Base-by-base conservation (phyloP, 2,113 vertebrate species). In the Grammomys dolichurus region DNA sequence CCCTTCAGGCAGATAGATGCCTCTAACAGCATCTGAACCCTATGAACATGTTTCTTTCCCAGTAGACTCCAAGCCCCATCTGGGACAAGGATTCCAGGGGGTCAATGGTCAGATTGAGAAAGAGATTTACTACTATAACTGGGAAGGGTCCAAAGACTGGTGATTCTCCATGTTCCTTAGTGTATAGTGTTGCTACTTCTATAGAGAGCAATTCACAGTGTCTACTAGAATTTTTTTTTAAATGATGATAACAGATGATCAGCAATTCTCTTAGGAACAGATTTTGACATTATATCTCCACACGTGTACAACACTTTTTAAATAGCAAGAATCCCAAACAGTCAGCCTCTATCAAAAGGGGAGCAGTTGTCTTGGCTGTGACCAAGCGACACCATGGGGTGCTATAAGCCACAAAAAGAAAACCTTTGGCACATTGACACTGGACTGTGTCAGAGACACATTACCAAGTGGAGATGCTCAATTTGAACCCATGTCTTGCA, bases 331-430 rank as follows among this genome's bases (percentile, higher is more conserved):
- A 36, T 69, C 31, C 1, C 2, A 12, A 69, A 43, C 28, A 10
- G 36, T 26, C 3, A 0, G 43, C 1, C 9, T 69, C 69, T 31
- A 0, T 36, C 26, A 26, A 40, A 7, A 36, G 1, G 33, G 73
- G 3, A 20, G 33, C 3, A 5, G 5, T 20, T 12, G 8, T 13
- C 75, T 77, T 36, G 4, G 1, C 12, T 31, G 13, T 0, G 9
- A 51, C 12, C 14, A 5, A n/a, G 7, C 28, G 63, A 48, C 7
- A 13, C 20, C 5, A 1, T 2, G 26, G 46, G 43, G 70, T 33
- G 3, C 73, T 12, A 4, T 6, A 36, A 80, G 28, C 31, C 28
- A 9, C 5, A 22, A 87, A 60, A 67, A 73, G 1, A 40, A 88
- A 88, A 16, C n/a, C 40, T 58, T 24, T 65, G 31, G 17, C 14